A percentile compares a stretch with the other conserved stretches of the same genome.
Evolutionary conservation across 2,113 vertebrate species (phyloP).

Genomic region (Sardina pilchardus): DNA sequence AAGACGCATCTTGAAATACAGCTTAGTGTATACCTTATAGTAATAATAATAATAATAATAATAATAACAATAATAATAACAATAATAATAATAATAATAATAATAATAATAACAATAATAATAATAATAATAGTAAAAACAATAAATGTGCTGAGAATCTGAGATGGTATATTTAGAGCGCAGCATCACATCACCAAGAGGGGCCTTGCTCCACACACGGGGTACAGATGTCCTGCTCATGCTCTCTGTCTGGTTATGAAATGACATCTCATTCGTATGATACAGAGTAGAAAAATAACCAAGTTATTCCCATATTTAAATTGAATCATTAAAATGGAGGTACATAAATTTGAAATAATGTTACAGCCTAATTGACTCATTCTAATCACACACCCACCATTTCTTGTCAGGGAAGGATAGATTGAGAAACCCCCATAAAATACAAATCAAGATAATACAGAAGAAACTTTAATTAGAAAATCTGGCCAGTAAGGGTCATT

Average conservation of each 20-base stretch:
- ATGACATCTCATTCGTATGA: background rate
- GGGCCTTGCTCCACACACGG: too few species aligned
- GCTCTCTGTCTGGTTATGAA: background rate
- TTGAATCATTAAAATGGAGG: background rate
- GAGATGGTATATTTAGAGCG: background rate
- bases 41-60: too few species aligned
- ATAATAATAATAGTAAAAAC: too few species aligned
- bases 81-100: too few species aligned
- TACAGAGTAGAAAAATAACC: background rate
- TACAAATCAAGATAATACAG: background rate
- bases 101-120: too few species aligned
- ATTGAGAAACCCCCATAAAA: background rate
- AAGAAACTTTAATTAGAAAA: constrained; percentile 1
- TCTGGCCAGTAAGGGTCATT: background rate
- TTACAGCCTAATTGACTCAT: background rate
- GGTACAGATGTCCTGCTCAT: background rate
- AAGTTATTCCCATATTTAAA: background rate
- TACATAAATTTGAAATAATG: background rate
- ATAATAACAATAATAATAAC: too few species aligned
- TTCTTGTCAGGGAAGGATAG: background rate
- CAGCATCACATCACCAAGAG: background rate
- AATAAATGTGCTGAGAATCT: too few species aligned
- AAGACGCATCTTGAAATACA: background rate
- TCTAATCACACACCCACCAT: background rate
- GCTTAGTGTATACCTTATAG: too few species aligned